Evolutionary conservation across 2,888 invertebrate species (phyloP).

Genomic region (Pseudoips prasinana): DNA sequence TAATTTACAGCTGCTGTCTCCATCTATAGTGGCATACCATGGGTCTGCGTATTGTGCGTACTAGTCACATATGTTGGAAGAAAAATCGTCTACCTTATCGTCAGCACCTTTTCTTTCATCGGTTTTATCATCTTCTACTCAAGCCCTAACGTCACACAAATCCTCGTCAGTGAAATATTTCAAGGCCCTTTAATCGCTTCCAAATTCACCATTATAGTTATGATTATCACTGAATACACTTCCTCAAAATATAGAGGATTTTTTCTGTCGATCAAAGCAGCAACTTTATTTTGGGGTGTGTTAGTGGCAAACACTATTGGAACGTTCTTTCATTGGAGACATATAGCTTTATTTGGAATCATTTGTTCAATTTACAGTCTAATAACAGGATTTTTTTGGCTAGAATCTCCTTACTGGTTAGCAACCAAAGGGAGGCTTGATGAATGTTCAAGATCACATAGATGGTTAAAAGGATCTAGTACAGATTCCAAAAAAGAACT

Average conservation of each 20-base stretch:
- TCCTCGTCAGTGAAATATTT: constrained; percentile 33
- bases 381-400: constrained; percentile 18
- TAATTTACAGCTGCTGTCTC: constrained; percentile 22
- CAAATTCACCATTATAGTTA: constrained; percentile 15
- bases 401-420: constrained; percentile 43
- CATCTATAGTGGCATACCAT: constrained; percentile 17
- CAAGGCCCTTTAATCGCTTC: constrained; percentile 18
- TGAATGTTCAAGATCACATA: constrained; percentile 38
- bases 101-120: constrained; percentile 8
- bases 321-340: constrained; percentile 39
- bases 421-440: constrained; percentile 41
- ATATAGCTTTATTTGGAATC: constrained; percentile 33
- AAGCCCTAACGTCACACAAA: constrained; percentile 29
- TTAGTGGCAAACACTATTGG: constrained; percentile 42
- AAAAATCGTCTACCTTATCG: constrained; percentile 14
- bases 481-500: constrained; percentile 41
- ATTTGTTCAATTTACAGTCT: constrained; percentile 17
- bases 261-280: constrained; percentile 37
- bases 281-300: constrained; percentile 38
- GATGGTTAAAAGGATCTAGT: constrained; percentile 41
- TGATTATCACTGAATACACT: constrained; percentile 39
- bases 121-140: constrained; percentile 29
- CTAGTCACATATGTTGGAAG: constrained; percentile 12
- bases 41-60: constrained; percentile 18
- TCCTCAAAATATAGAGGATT: constrained; percentile 40